Base-by-base conservation (phyloP, 2,113 vertebrate genomes). In the Gopherus evgoodei region DNA sequence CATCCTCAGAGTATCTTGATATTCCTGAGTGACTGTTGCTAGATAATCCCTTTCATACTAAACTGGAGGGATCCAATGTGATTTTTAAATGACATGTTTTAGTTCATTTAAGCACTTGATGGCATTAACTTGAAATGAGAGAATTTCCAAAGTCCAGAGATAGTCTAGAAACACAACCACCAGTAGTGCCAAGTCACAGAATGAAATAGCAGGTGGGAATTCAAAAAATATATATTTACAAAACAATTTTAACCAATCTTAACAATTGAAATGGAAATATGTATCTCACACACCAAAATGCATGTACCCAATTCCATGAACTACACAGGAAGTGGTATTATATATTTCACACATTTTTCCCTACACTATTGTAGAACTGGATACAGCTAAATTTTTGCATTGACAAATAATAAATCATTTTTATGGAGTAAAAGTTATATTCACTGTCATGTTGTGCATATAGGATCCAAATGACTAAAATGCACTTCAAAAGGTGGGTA, bases 51-150 rank as follows among this genome's bases (percentile, higher is more conserved):
- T 44, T 93, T 89, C 87, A 38, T 3, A 19, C 80, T 87, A 85
- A 84, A 2, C 5, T 9, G 42, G 6, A 62, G 38, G 19, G 5
- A 84, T 88, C 2, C 59, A n/a, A 47, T 38, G 27, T 2, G 4
- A 1, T 76, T 95, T 96, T 83, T 11, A 84, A 82, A 69, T 59
- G 47, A 80, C 14, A 78, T n/a, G 14, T 80, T 84, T 91, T 35
- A 8, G 3, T 86, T 89, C 81, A 12, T 59, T 90, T 79, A 8
- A 69, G 50, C 4, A n/a, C 65, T 3, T 25, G 47, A 81, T 85
- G 14, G 69, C 14, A 49, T 13, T 50, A 54, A 25, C 6, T 89
- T 81, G 59, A 90, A 83, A 1, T 56, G 29, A 93, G 4, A 54
- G 56, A 47, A 24, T 87, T 16, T 62, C 16, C 17, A 84, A 86